A percentile compares a stretch with the other conserved stretches of the same genome.
Conservation (phyloP, 2,797 vertebrate genomes). For the Lutjanus argentimaculatus region DNA sequence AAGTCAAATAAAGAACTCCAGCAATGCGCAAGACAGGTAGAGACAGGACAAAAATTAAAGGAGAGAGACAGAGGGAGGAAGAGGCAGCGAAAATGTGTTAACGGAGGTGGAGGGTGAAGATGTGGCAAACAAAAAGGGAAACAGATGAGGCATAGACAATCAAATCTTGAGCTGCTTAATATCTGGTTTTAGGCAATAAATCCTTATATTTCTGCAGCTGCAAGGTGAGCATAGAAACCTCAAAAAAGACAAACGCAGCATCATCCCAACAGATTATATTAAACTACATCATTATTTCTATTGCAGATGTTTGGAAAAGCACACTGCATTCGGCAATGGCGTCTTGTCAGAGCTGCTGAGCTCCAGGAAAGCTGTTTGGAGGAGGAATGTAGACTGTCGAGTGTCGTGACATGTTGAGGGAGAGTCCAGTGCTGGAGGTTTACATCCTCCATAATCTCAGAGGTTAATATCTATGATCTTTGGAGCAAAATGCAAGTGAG, state of each 20-base stretch:
- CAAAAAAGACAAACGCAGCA: not conserved
- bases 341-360: slow-evolving; percentile 41
- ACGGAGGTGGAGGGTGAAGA: slow-evolving; percentile 31
- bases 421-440: slow-evolving; percentile 40
- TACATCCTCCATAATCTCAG: slow-evolving; percentile 13
- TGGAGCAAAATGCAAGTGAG: not conserved
- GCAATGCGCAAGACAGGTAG: slow-evolving; percentile 82
- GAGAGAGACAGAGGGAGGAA: slow-evolving; percentile 10
- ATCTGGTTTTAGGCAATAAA: not conserved
- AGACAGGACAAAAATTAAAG: slow-evolving; percentile 74
- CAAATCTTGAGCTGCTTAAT: not conserved
- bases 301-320: slow-evolving; percentile 15
- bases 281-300: not conserved
- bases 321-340: slow-evolving; percentile 16
- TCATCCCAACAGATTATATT: not conserved
- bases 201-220: not conserved
- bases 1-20: slow-evolving; percentile 72
- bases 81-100: slow-evolving; percentile 21
- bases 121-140: slow-evolving; percentile 37
- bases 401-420: slow-evolving; percentile 68
- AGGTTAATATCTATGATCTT: slow-evolving; percentile 15
- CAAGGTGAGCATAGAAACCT: not conserved
- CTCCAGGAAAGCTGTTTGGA: slow-evolving; percentile 55
- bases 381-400: slow-evolving; percentile 73
- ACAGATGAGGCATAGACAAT: slow-evolving; percentile 25